A percentile compares a stretch with the other conserved stretches of the same genome.
phyloP scores from a whole-genome alignment of 2,888 invertebrate genomes.

The Sesia bembeciformis region DNA sequence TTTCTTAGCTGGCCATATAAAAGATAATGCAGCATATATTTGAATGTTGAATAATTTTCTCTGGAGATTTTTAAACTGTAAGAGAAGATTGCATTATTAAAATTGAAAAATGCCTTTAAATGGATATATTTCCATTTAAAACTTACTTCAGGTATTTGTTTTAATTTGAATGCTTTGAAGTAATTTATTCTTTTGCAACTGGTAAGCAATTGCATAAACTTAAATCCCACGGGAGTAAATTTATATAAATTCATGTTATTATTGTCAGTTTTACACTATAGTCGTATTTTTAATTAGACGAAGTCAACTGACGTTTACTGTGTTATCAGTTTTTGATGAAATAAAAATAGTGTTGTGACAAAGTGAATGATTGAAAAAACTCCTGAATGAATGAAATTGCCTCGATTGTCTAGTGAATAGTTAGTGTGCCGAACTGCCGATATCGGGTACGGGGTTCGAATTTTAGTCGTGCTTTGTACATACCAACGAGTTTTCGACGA shows the following conservation, averaged over 20 bases:
- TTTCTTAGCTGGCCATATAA: constrained; percentile 43
- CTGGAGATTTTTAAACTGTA: neutral
- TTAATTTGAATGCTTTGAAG: neutral
- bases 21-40: constrained; percentile 26
- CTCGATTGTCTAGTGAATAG: too few relatives aligned
- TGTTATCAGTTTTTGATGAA: too few relatives aligned
- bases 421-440: too few relatives aligned
- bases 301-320: too few relatives aligned
- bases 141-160: neutral
- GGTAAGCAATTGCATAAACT: neutral
- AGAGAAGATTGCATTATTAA: neutral
- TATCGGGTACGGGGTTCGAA: too few relatives aligned
- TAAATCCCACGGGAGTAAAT: neutral
- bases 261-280: too few relatives aligned
- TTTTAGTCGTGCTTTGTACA: too few relatives aligned
- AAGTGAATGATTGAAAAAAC: too few relatives aligned
- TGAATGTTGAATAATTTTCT: constrained; percentile 2
- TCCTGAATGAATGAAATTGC: too few relatives aligned
- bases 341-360: too few relatives aligned
- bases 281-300: too few relatives aligned
- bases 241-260: neutral
- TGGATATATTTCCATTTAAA: neutral
- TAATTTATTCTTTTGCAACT: neutral
- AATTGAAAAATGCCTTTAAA: neutral
- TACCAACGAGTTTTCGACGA: too few relatives aligned